Conservation (phyloP, 2,113 vertebrate species). For the Chlorodrepanis virens region DNA sequence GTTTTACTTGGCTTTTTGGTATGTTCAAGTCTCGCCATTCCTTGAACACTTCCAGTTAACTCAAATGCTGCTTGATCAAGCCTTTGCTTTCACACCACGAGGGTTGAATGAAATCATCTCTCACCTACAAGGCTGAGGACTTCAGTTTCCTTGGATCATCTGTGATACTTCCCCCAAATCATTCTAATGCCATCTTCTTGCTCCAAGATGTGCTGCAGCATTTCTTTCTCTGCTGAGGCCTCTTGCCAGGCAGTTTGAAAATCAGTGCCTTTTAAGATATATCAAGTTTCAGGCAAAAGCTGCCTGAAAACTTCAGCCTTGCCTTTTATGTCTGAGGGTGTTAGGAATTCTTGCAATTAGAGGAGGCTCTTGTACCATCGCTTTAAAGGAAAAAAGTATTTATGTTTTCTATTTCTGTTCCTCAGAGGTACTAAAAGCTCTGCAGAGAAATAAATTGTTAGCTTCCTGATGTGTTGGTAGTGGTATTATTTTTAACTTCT, state of each 20-base stretch:
- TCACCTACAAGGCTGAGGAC: neutral
- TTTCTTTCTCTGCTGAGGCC: neutral
- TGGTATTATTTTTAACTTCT: neutral
- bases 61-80: neutral
- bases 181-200: neutral
- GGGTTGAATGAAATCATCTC: neutral
- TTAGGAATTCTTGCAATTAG: neutral
- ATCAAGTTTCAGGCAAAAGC: neutral
- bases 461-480: neutral
- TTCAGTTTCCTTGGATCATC: neutral
- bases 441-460: neutral
- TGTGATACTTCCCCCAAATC: neutral
- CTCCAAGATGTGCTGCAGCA: neutral
- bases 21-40: neutral
- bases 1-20: neutral
- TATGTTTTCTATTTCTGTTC: neutral
- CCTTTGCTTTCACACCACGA: neutral
- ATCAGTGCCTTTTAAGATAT: neutral
- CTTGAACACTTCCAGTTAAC: neutral
- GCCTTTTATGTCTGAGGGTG: neutral
- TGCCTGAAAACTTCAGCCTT: neutral
- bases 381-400: neutral
- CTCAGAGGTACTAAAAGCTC: neutral
- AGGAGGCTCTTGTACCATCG: neutral
- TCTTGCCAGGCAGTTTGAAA: neutral